phyloP scores from a whole-genome alignment of 2,797 vertebrate species.

The Acridotheres tristis region DNA sequence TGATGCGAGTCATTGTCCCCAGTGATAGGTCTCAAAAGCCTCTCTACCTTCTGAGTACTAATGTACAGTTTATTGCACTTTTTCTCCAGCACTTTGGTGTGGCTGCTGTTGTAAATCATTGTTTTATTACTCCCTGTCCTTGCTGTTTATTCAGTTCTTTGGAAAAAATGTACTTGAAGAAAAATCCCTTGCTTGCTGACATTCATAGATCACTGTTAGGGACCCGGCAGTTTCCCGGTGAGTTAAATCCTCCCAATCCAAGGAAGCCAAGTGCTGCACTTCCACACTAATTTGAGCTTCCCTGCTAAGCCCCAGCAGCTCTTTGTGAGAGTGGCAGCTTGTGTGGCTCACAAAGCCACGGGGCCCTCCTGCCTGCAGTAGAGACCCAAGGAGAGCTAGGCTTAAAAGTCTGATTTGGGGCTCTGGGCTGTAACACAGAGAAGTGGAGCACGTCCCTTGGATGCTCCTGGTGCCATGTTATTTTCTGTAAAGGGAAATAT shows the following conservation, averaged over 20 bases:
- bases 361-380: background rate
- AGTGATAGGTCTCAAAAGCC: background rate
- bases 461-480: background rate
- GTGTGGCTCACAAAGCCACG: constrained; percentile 37
- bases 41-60: background rate
- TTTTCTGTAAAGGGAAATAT: background rate
- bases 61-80: constrained; percentile 25
- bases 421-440: background rate
- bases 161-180: background rate
- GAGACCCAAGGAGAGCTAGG: background rate
- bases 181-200: background rate
- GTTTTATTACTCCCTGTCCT: background rate
- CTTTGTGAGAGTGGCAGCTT: constrained; percentile 17
- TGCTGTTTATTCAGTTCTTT: background rate
- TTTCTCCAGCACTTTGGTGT: background rate
- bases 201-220: background rate
- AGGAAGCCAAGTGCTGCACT: constrained; percentile 8
- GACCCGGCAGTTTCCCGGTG: background rate
- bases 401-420: background rate
- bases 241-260: background rate
- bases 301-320: background rate
- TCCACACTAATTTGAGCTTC: constrained; percentile 42
- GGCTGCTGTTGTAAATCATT: background rate
- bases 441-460: rapidly evolving
- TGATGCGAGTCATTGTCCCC: constrained; percentile 13